These are phyloP conservation scores for Epinephelus malabaricus DNA, from an alignment of 2,797 vertebrate genomes.

Conservation along the genomic window DNA sequence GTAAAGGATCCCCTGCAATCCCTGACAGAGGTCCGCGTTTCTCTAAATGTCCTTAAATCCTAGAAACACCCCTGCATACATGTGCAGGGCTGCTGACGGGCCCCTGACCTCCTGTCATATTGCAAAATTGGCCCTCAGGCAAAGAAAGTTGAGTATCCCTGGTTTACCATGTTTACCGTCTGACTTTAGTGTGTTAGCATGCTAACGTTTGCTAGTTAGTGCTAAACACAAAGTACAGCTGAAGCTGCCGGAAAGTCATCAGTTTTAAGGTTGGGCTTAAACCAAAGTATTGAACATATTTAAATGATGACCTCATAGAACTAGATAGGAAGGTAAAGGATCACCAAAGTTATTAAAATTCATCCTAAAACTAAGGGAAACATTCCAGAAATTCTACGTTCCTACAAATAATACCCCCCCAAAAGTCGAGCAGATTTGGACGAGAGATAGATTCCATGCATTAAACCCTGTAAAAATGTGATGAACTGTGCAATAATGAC, in stretches of 20 bases:
- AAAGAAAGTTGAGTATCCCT: no score
- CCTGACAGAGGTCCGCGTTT: no score
- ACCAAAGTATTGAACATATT: background rate
- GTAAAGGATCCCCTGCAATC: no score
- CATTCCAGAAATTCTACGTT: background rate
- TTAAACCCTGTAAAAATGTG: background rate
- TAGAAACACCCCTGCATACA: no score
- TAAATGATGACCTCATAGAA: background rate
- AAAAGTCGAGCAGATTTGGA: background rate
- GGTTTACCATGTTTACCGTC: background rate
- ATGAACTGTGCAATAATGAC: slow-evolving; percentile 5
- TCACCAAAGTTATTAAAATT: background rate
- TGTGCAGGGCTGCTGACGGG: no score
- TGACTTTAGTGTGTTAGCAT: background rate
- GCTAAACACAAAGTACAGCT: background rate
- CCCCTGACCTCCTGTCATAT: no score
- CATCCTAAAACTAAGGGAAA: background rate
- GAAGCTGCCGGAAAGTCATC: background rate
- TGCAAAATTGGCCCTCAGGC: no score
- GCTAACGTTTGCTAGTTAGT: background rate
- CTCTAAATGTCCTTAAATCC: no score
- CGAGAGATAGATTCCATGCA: background rate
- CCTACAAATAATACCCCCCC: background rate
- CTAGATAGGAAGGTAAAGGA: background rate
- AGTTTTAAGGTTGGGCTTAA: background rate